These are phyloP conservation scores for Corythornis madagascariensis DNA, from an alignment of 2,113 vertebrate species.

Conservation along the genomic window DNA sequence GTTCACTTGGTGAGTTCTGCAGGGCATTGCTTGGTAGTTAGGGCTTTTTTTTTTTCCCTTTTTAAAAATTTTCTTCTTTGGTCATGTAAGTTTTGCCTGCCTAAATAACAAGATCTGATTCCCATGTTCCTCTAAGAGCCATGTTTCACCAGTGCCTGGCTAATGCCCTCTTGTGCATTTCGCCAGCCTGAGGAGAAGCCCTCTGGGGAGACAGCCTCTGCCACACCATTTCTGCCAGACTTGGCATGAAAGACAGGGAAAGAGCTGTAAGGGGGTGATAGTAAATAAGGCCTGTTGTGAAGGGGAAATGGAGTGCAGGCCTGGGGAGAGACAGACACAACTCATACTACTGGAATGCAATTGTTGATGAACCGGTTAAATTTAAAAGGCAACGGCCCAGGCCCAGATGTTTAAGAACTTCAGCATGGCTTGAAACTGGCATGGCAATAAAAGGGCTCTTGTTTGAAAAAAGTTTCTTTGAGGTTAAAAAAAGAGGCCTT, in stretches of 20 bases:
- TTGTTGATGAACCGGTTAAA: slow-evolving; percentile 6
- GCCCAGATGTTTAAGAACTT: slow-evolving; percentile 37
- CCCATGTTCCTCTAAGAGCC: not conserved
- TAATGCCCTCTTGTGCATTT: not conserved
- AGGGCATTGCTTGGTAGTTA: not conserved
- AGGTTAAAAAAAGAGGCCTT: not conserved
- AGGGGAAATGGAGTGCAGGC: slow-evolving; percentile 25
- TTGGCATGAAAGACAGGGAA: not conserved
- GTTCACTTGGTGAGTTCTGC: not conserved
- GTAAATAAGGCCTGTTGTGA: not conserved
- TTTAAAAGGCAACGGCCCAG: not conserved
- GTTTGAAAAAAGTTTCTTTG: not conserved
- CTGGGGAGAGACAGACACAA: slow-evolving; percentile 6
- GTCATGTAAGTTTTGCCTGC: not conserved
- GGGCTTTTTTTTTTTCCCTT: not conserved
- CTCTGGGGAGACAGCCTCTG: not conserved
- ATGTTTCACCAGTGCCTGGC: not conserved
- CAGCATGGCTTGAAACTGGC: slow-evolving; percentile 13
- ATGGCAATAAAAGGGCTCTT: slow-evolving; percentile 19
- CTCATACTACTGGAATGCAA: slow-evolving; percentile 34
- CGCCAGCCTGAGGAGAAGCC: not conserved
- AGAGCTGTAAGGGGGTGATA: not conserved
- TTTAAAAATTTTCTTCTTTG: not conserved
- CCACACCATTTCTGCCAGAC: not conserved
- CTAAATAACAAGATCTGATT: not conserved